A percentile compares a stretch with the other conserved stretches of the same genome.
phyloP scores from a whole-genome alignment of 2,797 vertebrate genomes.

The Helarctos malayanus region DNA sequence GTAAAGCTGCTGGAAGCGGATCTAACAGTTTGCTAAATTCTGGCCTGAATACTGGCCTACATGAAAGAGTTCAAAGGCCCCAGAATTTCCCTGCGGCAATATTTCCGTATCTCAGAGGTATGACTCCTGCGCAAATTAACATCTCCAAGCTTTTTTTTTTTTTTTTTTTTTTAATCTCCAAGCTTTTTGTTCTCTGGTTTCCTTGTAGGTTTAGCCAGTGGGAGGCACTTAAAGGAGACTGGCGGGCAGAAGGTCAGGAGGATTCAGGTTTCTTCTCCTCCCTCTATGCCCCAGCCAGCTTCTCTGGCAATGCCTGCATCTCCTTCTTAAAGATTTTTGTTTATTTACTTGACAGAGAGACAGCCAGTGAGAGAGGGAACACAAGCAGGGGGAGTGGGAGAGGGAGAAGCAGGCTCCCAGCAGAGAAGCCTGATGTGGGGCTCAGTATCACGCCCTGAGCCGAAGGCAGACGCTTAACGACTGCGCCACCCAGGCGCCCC shows the following conservation, averaged over 20 bases:
- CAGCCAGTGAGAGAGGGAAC: too few species aligned
- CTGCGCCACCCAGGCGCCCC: too few species aligned
- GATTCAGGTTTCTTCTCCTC: not conserved
- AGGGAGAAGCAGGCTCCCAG: too few species aligned
- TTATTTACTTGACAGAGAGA: too few species aligned
- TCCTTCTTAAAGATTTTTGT: too few species aligned
- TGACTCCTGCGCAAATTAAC: not conserved
- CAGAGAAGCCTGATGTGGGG: too few species aligned
- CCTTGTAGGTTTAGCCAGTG: not conserved
- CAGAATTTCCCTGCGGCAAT: not conserved
- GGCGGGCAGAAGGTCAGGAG: not conserved
- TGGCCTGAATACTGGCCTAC: not conserved
- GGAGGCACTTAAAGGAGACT: not conserved
- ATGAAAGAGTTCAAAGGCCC: slow-evolving; percentile 26
- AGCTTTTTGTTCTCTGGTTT: not conserved
- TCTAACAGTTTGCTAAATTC: not conserved
- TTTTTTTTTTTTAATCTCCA: too few species aligned
- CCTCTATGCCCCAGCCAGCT: not conserved
- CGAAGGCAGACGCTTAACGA: too few species aligned
- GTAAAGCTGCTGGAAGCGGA: not conserved
- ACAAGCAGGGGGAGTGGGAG: too few species aligned
- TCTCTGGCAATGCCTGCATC: not conserved
- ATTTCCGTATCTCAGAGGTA: slow-evolving; percentile 38
- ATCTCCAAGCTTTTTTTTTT: slow-evolving; percentile 16
- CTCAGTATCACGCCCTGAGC: too few species aligned